phyloP scores from a whole-genome alignment of 2,888 invertebrate genomes.

The Agrotis puta region DNA sequence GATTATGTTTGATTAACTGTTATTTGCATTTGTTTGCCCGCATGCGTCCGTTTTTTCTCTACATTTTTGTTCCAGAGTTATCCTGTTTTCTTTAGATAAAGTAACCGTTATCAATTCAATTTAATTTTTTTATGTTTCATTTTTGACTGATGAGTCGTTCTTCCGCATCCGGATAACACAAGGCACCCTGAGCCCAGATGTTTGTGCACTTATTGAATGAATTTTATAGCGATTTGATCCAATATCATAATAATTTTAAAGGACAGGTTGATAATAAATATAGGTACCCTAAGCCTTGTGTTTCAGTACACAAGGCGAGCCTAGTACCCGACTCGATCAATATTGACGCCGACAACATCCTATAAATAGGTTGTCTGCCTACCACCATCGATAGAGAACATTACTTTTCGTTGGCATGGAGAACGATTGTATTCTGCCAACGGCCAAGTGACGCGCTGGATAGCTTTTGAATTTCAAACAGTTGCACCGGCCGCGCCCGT shows the following conservation, averaged over 20 bases:
- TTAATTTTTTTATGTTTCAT: neutral
- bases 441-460: constrained; percentile 27
- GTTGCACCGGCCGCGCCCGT: constrained; percentile 59
- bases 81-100: neutral
- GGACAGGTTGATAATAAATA: neutral
- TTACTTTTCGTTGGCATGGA: constrained; percentile 41
- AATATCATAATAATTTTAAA: no score
- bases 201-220: neutral
- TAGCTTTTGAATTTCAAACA: constrained; percentile 39
- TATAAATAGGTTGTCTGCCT: constrained; percentile 28
- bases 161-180: neutral
- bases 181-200: neutral
- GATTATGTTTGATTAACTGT: constrained; percentile 21
- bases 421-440: constrained; percentile 41
- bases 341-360: constrained; percentile 21
- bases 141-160: neutral
- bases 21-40: constrained; percentile 30
- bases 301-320: constrained; percentile 14
- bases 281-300: neutral
- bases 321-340: constrained; percentile 28
- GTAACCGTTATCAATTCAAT: neutral
- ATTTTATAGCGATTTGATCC: no score
- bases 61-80: neutral
- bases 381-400: constrained; percentile 13
- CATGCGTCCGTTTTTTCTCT: constrained; percentile 8